Conservation (phyloP, 2,888 invertebrate species). For the Agonopterix subpropinquella region DNA sequence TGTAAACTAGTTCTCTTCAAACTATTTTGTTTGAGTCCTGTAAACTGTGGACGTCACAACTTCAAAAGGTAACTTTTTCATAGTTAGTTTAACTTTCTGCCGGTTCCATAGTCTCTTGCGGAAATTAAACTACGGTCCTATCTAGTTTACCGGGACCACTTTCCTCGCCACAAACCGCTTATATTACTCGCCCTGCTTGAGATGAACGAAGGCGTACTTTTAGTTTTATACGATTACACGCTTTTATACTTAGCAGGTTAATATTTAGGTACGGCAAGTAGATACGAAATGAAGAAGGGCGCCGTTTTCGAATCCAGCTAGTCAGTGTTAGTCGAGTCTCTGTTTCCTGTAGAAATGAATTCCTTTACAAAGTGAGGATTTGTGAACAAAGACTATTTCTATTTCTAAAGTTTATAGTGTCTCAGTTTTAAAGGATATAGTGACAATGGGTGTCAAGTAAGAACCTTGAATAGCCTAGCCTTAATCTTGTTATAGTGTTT, state of each 20-base stretch:
- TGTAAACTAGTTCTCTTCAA: background rate
- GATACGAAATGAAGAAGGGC: constrained; percentile 26
- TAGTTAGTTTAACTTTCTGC: constrained; percentile 1
- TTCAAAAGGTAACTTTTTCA: background rate
- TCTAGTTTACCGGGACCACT: constrained; percentile 35
- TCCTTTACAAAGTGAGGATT: constrained; percentile 9
- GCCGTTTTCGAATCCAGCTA: constrained; percentile 36
- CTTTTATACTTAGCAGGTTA: constrained; percentile 24
- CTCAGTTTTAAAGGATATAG: no score
- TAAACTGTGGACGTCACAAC: no score
- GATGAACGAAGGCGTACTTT: constrained; percentile 17
- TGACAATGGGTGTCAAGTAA: no score
- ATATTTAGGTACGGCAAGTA: constrained; percentile 22
- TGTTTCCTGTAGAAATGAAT: background rate
- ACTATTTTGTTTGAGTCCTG: no score
- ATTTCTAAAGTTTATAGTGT: constrained; percentile 19
- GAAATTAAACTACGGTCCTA: constrained; percentile 43
- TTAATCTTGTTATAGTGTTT: no score
- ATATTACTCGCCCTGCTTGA: constrained; percentile 32
- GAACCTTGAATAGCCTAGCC: no score
- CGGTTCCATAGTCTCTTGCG: constrained; percentile 30
- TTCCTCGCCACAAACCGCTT: constrained; percentile 39
- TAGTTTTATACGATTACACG: constrained; percentile 12
- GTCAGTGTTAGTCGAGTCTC: constrained; percentile 12
- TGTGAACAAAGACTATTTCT: background rate